Conservation (phyloP, 1,140 invertebrate genomes). For the Zaprionus africanus region DNA sequence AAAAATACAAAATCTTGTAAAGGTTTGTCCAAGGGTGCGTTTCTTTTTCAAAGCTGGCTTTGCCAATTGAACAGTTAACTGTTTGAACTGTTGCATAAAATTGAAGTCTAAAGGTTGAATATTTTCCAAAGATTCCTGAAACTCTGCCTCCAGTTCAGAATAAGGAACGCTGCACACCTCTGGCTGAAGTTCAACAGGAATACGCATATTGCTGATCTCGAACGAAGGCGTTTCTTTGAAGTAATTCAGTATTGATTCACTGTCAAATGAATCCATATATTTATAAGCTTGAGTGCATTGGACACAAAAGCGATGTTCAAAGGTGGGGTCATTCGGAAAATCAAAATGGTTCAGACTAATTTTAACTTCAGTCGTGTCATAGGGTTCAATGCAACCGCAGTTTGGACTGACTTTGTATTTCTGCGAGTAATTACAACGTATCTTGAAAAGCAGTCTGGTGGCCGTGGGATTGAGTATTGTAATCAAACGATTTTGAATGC, state of each 20-base stretch:
- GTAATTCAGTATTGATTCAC: not conserved
- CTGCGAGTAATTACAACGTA: conserved; percentile 33
- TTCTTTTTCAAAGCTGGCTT: not conserved
- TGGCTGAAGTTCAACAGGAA: conserved; percentile 15
- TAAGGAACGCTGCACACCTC: not conserved
- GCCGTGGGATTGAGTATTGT: conserved; percentile 49
- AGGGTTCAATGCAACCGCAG: conserved; percentile 37
- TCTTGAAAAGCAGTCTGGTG: conserved; percentile 42
- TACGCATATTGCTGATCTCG: conserved; percentile 2
- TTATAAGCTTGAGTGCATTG: conserved; percentile 7
- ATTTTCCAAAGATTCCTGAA: not conserved
- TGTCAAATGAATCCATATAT: not conserved
- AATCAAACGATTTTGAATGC: conserved; percentile 39
- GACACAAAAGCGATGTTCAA: conserved; percentile 45
- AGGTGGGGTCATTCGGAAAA: not conserved
- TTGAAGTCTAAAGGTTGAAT: not conserved
- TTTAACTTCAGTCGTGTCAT: conserved; percentile 32
- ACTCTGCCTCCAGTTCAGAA: conserved; percentile 3
- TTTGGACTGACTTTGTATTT: conserved; percentile 39
- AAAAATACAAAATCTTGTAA: not conserved
- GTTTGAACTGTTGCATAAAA: not conserved
- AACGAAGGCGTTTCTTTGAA: conserved; percentile 19
- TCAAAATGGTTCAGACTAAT: conserved; percentile 35
- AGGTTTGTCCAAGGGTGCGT: not conserved
- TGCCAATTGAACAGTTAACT: not conserved